A percentile compares a stretch with the other conserved stretches of the same genome.
These are phyloP conservation scores for Neoitamus cyanurus DNA, from an alignment of 2,888 invertebrate genomes.

Conservation along the genomic window DNA sequence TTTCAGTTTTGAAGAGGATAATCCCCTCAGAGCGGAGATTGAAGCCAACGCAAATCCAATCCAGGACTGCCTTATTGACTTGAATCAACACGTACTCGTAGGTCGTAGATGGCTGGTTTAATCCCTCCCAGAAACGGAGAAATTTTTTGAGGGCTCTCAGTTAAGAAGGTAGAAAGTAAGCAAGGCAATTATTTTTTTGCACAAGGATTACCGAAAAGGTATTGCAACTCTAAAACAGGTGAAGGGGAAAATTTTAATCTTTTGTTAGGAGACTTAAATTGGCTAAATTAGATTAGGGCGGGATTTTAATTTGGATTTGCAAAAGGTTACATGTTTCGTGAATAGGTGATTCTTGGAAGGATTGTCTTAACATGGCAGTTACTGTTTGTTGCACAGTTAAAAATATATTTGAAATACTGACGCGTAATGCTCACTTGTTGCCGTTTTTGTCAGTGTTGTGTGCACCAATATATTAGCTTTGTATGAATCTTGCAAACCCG, in stretches of 20 bases:
- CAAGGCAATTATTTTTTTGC: background rate
- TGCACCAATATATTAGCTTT: too few species aligned
- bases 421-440: too few species aligned
- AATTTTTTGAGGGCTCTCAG: background rate
- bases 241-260: conserved; percentile 45
- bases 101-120: background rate
- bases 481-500: too few species aligned
- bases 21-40: background rate
- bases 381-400: too few species aligned
- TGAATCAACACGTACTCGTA: conserved; percentile 12
- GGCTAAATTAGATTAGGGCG: conserved; percentile 49
- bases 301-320: background rate
- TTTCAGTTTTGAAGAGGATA: background rate
- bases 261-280: conserved; percentile 39
- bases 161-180: background rate
- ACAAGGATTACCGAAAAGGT: background rate
- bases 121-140: background rate
- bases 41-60: conserved; percentile 8
- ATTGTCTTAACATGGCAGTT: background rate
- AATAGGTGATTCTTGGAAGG: background rate
- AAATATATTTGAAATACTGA: too few species aligned
- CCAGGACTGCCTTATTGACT: conserved; percentile 17
- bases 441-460: too few species aligned
- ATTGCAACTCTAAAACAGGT: background rate
- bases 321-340: background rate